Conservation (phyloP, 2,113 vertebrate genomes). For the Thamnophis sirtalis region DNA sequence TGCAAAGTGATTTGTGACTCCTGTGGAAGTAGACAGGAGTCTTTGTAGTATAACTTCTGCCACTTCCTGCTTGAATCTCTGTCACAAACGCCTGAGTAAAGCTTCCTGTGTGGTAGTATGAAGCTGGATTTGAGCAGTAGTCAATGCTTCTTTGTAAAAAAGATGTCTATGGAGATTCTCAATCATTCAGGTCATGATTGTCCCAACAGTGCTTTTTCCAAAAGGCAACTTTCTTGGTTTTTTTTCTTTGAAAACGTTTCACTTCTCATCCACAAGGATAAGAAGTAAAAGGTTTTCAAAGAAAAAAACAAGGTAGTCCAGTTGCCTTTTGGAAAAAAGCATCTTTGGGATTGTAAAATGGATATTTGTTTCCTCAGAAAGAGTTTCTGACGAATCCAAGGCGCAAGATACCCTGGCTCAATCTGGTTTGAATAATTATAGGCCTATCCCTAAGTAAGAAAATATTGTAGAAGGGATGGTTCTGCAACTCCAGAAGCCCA, state of each 20-base stretch:
- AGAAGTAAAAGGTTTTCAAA: not conserved
- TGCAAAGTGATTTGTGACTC: not conserved
- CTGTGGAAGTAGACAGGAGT: not conserved
- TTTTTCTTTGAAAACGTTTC: not conserved
- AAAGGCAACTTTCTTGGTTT: not conserved
- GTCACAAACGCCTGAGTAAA: not conserved
- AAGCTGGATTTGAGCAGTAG: not conserved
- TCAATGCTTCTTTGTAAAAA: not conserved
- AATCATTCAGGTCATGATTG: not conserved
- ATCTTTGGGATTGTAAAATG: not conserved
- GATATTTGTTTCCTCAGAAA: not conserved
- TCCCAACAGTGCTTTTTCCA: not conserved
- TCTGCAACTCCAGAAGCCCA: not conserved
- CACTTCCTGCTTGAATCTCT: not conserved
- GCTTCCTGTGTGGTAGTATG: not conserved
- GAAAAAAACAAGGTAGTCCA: not conserved
- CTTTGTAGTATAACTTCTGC: not conserved
- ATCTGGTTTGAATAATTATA: not conserved
- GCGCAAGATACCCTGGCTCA: not conserved
- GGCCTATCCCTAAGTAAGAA: not conserved
- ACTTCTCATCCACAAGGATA: not conserved
- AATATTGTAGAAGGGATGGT: not conserved
- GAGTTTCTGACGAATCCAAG: not conserved
- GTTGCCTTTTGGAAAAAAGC: not conserved
- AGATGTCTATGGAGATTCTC: not conserved